Conservation (phyloP, 2,113 vertebrate genomes). For the Neomonachus schauinslandi region DNA sequence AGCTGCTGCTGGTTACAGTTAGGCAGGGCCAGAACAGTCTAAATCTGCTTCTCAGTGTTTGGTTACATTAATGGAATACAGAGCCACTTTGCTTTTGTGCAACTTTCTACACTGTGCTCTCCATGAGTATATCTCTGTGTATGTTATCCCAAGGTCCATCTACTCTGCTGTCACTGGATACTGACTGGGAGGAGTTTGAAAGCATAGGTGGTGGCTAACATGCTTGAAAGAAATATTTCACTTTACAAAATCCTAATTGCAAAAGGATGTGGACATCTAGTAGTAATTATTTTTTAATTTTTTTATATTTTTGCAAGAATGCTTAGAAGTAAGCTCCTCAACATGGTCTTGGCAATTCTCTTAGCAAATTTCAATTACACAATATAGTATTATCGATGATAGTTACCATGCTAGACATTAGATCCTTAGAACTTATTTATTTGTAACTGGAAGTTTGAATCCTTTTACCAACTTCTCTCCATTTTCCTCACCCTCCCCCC, state of each 20-base stretch:
- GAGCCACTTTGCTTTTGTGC: neutral
- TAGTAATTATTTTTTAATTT: neutral
- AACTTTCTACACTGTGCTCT: neutral
- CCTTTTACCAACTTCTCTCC: neutral
- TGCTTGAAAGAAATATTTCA: slow-evolving; percentile 14
- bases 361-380: neutral
- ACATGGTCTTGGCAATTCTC: too few species aligned
- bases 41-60: neutral
- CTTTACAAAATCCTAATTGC: neutral
- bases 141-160: neutral
- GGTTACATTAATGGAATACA: neutral
- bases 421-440: neutral
- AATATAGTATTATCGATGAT: neutral
- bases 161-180: neutral
- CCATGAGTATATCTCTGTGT: neutral
- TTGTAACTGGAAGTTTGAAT: neutral
- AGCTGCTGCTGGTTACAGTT: neutral
- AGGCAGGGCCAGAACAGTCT: neutral
- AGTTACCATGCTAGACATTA: neutral
- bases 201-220: neutral
- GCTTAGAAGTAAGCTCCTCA: too few species aligned
- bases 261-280: neutral
- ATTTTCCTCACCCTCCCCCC: neutral
- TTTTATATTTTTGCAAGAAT: neutral
- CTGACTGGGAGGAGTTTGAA: neutral